Percentiles rank a stretch among this genome's conserved stretches.
Conservation (phyloP, 2,888 invertebrate genomes). For the Isotomurus palustris region DNA sequence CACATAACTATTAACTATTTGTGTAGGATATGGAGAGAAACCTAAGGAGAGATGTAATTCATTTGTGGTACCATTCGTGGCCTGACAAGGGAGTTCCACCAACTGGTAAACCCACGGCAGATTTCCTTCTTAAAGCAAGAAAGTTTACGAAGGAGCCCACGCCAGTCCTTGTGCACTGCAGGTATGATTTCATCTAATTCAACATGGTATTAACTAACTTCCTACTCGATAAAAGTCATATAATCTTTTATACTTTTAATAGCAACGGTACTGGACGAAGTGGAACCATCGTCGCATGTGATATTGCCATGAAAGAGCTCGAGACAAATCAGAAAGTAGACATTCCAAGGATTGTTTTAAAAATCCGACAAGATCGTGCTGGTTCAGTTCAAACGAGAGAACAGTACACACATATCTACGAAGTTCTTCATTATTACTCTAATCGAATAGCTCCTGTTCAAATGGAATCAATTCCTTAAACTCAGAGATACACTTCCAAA, state of each 20-base stretch:
- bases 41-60: slow-evolving; percentile 79
- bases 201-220: too few relatives aligned
- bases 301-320: slow-evolving; percentile 79
- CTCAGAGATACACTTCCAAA: too few relatives aligned
- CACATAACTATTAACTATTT: slow-evolving; percentile 17
- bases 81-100: slow-evolving; percentile 80
- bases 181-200: slow-evolving; percentile 40
- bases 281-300: slow-evolving; percentile 79
- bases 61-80: slow-evolving; percentile 90
- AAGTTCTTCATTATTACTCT: slow-evolving; percentile 56
- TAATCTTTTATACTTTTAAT: neutral
- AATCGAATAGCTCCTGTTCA: slow-evolving; percentile 30
- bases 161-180: slow-evolving; percentile 76
- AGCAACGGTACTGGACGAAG: slow-evolving; percentile 84
- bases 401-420: slow-evolving; percentile 87
- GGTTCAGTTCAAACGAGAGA: slow-evolving; percentile 85
- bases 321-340: slow-evolving; percentile 75
- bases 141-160: slow-evolving; percentile 58
- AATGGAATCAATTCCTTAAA: slow-evolving; percentile 36
- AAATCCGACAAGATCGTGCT: slow-evolving; percentile 77
- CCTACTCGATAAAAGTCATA: too few relatives aligned
- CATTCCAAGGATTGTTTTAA: slow-evolving; percentile 78
- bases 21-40: slow-evolving; percentile 69
- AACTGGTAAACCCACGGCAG: slow-evolving; percentile 76
- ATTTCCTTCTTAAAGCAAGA: slow-evolving; percentile 80